phyloP scores from a whole-genome alignment of 2,113 vertebrate genomes.

The Clinocottus analis region DNA sequence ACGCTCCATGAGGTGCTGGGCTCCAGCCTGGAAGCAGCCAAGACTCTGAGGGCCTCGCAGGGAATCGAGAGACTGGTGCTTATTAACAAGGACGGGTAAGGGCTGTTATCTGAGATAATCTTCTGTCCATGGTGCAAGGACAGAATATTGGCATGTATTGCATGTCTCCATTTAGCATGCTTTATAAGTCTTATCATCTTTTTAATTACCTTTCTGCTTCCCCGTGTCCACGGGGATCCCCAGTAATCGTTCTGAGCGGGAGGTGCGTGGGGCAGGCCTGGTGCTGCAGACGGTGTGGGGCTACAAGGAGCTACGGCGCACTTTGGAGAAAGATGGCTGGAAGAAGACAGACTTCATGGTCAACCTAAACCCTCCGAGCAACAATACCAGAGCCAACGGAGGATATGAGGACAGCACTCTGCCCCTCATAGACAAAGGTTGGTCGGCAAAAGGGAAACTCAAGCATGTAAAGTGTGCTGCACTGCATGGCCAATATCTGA shows the following conservation, averaged over 20 bases:
- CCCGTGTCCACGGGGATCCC: neutral
- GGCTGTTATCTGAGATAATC: neutral
- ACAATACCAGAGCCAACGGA: slow-evolving; percentile 84
- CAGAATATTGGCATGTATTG: too few relatives aligned
- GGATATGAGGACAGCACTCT: slow-evolving; percentile 94
- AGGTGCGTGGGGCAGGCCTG: slow-evolving; percentile 92
- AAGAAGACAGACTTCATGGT: slow-evolving; percentile 98
- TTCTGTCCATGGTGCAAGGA: neutral
- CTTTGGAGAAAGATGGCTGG: slow-evolving; percentile 96
- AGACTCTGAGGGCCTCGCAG: slow-evolving; percentile 90
- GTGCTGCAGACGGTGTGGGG: slow-evolving; percentile 95
- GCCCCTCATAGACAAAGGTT: slow-evolving; percentile 92
- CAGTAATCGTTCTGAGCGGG: slow-evolving; percentile 94
- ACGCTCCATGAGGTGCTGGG: slow-evolving; percentile 93
- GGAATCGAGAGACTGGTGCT: slow-evolving; percentile 95
- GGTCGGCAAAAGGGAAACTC: slow-evolving; percentile 28
- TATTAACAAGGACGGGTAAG: slow-evolving; percentile 93
- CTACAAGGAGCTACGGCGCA: slow-evolving; percentile 93
- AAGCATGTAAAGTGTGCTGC: neutral
- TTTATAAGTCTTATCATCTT: neutral
- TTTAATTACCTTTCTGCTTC: neutral
- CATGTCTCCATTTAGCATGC: neutral
- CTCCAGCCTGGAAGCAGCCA: slow-evolving; percentile 92
- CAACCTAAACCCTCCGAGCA: slow-evolving; percentile 84
- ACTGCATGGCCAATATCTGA: neutral